Base-by-base conservation (phyloP, 2,888 invertebrate genomes). In the Rosalia funebris region DNA sequence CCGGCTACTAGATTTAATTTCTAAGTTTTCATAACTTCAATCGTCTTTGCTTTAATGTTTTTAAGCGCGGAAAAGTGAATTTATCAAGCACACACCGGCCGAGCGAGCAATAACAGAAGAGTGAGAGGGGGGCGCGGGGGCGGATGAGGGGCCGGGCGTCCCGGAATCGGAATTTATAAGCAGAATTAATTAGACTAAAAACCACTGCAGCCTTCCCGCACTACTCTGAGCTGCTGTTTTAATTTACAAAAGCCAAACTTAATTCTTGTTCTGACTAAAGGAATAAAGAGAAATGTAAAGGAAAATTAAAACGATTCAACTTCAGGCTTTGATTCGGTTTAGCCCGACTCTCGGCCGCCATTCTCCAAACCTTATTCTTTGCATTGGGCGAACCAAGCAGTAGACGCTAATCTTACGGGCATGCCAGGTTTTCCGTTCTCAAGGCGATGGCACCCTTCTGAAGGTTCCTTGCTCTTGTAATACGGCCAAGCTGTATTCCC, bases 161-260 rank as follows among this genome's bases (percentile, higher is more conserved):
- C 72, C 77, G 76, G 80, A 82, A 82, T 83, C 81, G 81, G 82
- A 82, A 83, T 83, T 83, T 83, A 83, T 82, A 83, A 82, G 83
- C 82, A 81, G 82, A 83, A 83, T 83, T 82, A 82, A 83, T 83
- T 83, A 82, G 83, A 82, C 79, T 82, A 82, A 82, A 82, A 83
- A 83, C 82, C 83, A 79, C 82, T 80, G 81, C 82, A 79, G 80
- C 79, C 76, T 77, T 77, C 75, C 75, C 70, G 73, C 72, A 73
- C 74, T 75, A 74, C 73, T 73, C 73, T 74, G 73, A 73, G 80
- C 81, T 80, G 81, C 82, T 81, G 82, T 82, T 83, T 83, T 83
- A 82, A 83, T 82, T 83, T 82, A 82, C 82, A 83, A 83, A 83
- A 83, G 82, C 82, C 82, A 83, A 82, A 82, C 82, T 83, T 83